Evolutionary conservation across 2,113 vertebrate species (phyloP), one percentile per base, ranked within the genome.

Genomic region (Carollia perspicillata): DNA sequence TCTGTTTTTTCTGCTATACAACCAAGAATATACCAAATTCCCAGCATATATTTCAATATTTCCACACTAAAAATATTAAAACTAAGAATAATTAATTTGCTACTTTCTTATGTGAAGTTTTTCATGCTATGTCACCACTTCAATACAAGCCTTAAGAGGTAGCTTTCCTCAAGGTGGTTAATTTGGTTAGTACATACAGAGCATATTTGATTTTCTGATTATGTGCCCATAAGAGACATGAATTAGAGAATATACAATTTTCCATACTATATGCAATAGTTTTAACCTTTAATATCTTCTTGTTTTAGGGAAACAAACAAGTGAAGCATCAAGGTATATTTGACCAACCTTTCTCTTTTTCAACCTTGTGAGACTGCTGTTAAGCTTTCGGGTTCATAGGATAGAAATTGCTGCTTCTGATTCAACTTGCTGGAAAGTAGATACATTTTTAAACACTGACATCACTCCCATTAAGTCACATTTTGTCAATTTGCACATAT

Each of bases 51-150:
- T 69, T 85, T 85, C 37, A 89, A 26, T 35, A 58, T 58, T 58
- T 58, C 22, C 55, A 58, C 55, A 93, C 74, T 47, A 26, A 88
- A 84, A 74, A 10, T 77, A 3, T n/a, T 35, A n/a, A 71, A 96
- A 85, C 33, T 78, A 72, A 93, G 20, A 49, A 63, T 33, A 77
- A 8, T 81, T 30, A 17, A n/a, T 66, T 91, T 58, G 23, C 65
- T 86, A 42, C 60, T 85, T 86, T 95, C 51, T 51, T 77, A 40
- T 51, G 10, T 51, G 47, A 95, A 78, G 40, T 60, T 89, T 96
- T 47, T 95, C 80, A 47, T 49, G n/a, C 20, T 58, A 68, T 14
- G 69, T 84, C 40, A 95, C 5, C 42, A 74, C 35, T 40, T 63
- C 68, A 83, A 18, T 89, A 53, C 37, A 58, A 93, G 79, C 55